Base-by-base conservation (phyloP, 2,113 vertebrate genomes). In the Psilopogon haemacephalus region DNA sequence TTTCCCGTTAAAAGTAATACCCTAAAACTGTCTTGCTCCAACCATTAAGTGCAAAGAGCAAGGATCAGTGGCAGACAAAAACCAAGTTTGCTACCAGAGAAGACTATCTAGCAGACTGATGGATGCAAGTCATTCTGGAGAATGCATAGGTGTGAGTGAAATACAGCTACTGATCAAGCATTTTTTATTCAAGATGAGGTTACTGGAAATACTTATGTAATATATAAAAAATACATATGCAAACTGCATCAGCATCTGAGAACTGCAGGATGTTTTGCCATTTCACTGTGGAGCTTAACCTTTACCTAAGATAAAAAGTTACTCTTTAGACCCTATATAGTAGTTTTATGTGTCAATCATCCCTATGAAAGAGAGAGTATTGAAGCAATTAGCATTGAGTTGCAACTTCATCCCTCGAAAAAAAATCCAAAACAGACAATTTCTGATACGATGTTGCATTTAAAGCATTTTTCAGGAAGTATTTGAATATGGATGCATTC, bases 401-500 rank as follows among this genome's bases (percentile, higher is more conserved):
- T 82, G 30, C 44, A 84, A 85, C 19, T 94, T 91, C 30, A 69
- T 88, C 72, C 76, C 83, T 92, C 87, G 86, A 92, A 32, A 86
- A 86, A 81, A 91, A 90, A 90, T 71, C 73, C 84, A 79, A 89
- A 93, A 95, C 15, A 77, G 69, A 83, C 13, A 2, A 90, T 81
- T 94, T 58, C 74, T 20, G 81, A 96, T 91, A 84, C 16, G 86
- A 94, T 82, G 73, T n/a, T 90, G 19, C 82, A 85, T 87, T 93
- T 93, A 92, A 97, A 96, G 90, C 76, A 95, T 88, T 90, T 90
- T 83, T n/a, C 38, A 93, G 69, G 50, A 95, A 96, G 52, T 89
- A 88, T 60, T 96, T 96, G 80, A 86, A 93, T 88, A 95, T 81
- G 91, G 90, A 97, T 64, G 90, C 94, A 97, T 94, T 96, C 97